Base-by-base conservation (phyloP, 2,797 vertebrate genomes). In the Melanotaenia parkinsoni region DNA sequence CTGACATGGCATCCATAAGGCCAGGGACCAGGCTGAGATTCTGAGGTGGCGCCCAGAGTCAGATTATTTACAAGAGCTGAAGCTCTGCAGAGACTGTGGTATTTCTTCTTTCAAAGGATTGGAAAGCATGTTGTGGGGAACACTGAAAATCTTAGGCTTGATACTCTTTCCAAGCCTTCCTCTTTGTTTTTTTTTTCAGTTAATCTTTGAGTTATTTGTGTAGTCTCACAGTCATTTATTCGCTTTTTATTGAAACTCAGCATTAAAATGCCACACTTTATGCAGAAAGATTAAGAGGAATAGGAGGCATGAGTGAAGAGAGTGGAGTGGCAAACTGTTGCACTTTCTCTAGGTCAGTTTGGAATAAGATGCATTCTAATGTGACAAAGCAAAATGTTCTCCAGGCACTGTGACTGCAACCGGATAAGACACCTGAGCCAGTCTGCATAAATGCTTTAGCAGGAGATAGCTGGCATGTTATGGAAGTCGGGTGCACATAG, bases 1-100 rank as follows among this genome's bases (percentile, higher is more conserved):
- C 86, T 85, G 87, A 90, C 86, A 89, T 85, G 83, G 86, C 88
- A 90, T 85, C 90, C 88, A 89, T 79, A 84, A 76, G 86, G 85
- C 86, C 63, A n/a, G 71, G 80, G 87, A 92, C 90, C 87, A 81
- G 84, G 89, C 87, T 89, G 69, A 81, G 90, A 92, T 91, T 93
- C 91, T 93, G 92, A 95, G 92, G 93, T 93, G 94, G 93, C 93
- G 93, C 93, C 93, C 94, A 91, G 89, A 91, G 89, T 86, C 74
- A 13, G 91, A 91, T 94, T 94, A 95, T 94, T 94, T 95, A 94
- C 91, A 92, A 93, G 92, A 86, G 90, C 90, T 92, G 86, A 83
- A 91, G 91, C 83, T 74, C 86, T 91, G 86, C 83, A 92, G 90
- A 94, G 92, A 89, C 94, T 92, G 93, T 92, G 93, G 94, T 93